These are phyloP conservation scores for Ruditapes philippinarum DNA, from an alignment of 1,140 invertebrate genomes.

Conservation along the genomic window DNA sequence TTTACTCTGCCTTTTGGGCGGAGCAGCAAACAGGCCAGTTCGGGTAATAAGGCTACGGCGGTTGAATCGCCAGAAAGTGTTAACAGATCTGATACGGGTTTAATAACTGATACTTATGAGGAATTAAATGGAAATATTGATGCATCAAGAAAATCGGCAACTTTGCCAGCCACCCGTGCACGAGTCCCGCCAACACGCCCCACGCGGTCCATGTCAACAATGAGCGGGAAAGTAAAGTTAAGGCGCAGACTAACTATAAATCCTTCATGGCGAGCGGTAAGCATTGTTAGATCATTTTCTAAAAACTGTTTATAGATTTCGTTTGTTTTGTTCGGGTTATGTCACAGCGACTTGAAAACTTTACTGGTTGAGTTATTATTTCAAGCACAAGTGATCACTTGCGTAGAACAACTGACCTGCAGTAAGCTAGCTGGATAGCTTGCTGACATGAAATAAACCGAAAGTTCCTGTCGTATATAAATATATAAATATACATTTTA, in stretches of 20 bases:
- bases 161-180: neutral
- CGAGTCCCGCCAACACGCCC: neutral
- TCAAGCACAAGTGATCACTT: no score
- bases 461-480: no score
- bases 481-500: no score
- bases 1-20: constrained; percentile 15
- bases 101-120: neutral
- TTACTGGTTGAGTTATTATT: no score
- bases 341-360: no score
- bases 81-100: neutral
- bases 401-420: no score
- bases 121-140: neutral
- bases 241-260: constrained; percentile 28
- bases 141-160: neutral
- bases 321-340: no score
- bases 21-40: neutral
- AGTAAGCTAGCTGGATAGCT: no score
- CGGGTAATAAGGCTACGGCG: neutral
- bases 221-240: neutral
- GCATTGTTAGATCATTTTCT: no score
- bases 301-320: no score
- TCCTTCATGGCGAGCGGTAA: constrained; percentile 32
- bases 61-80: neutral
- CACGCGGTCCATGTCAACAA: neutral
- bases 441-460: no score